Conservation (phyloP, 64 coral and sea anemone species). For the Hydrozoanthus tunicans region DNA sequence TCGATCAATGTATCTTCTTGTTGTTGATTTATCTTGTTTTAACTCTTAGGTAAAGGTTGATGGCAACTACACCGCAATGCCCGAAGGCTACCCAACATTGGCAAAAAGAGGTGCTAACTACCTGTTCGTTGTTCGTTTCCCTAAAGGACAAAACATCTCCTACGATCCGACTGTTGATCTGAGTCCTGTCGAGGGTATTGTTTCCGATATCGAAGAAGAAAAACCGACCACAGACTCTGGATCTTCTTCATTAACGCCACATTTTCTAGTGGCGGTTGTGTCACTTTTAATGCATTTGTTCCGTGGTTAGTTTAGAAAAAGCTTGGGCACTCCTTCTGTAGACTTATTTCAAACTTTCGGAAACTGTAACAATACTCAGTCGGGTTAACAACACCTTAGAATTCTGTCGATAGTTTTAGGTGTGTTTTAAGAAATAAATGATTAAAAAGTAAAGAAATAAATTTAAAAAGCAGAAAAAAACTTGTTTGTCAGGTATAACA, state of each 20-base stretch:
- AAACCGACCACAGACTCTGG: background rate
- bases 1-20: background rate
- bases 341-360: too few relatives aligned
- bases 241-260: background rate
- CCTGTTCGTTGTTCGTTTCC: constrained; percentile 21
- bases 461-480: too few relatives aligned
- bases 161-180: constrained; percentile 26
- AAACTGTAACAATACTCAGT: too few relatives aligned
- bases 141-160: constrained; percentile 32
- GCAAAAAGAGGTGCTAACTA: background rate
- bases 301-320: background rate
- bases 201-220: background rate
- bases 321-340: too few relatives aligned
- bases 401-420: too few relatives aligned
- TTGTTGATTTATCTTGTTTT: background rate
- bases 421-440: too few relatives aligned
- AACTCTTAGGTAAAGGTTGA: background rate
- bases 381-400: too few relatives aligned
- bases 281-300: background rate
- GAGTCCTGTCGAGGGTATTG: background rate
- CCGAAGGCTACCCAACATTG: constrained; percentile 2
- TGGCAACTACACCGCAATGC: constrained; percentile 5
- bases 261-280: background rate
- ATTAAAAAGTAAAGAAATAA: too few relatives aligned
- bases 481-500: too few relatives aligned